Conservation (phyloP, 2,888 invertebrate species). For the Eretmocerus hayati region DNA sequence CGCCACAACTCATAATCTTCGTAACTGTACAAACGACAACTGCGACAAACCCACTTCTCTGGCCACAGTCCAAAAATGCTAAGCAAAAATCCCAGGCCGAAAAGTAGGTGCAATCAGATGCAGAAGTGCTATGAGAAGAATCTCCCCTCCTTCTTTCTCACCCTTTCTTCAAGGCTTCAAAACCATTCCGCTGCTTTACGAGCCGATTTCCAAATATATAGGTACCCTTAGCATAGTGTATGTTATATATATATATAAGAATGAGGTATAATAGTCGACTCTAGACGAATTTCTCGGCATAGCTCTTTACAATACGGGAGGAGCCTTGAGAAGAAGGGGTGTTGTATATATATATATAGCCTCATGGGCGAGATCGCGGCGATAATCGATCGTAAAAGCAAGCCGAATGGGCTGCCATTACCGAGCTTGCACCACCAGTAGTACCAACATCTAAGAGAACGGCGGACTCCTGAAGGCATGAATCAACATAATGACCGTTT, state of each 20-base stretch:
- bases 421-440: constrained; percentile 10
- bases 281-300: constrained; percentile 31
- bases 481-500: constrained; percentile 27
- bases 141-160: constrained; percentile 4
- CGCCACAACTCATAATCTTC: neutral
- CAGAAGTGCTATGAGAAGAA: constrained; percentile 1
- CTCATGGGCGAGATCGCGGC: constrained; percentile 28
- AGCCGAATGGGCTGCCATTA: constrained; percentile 30
- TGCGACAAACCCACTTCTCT: too few species aligned
- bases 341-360: too few species aligned
- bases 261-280: too few species aligned
- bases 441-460: too few species aligned
- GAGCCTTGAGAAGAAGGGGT: too few species aligned
- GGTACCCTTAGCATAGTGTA: too few species aligned
- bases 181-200: constrained; percentile 42
- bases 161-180: constrained; percentile 35
- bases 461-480: constrained; percentile 23
- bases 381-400: constrained; percentile 45
- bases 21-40: too few species aligned
- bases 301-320: constrained; percentile 34
- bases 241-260: too few species aligned
- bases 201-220: too few species aligned
- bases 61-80: constrained; percentile 19
- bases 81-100: constrained; percentile 10
- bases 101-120: constrained; percentile 36